Evolutionary conservation across 2,113 vertebrate genomes (phyloP).

Genomic region (Hepsetus odoe): DNA sequence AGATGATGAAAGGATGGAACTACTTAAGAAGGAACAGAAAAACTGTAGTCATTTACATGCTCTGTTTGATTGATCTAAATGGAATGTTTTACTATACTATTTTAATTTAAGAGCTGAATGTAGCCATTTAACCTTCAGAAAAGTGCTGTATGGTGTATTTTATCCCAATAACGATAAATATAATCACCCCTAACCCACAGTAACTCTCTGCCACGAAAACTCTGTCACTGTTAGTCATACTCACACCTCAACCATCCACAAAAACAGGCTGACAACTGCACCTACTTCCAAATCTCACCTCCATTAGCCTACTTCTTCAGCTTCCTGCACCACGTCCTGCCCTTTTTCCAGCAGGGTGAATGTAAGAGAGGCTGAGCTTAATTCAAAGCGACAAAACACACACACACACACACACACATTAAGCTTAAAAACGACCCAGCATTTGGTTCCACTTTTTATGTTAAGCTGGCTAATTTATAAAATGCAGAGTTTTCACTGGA

Average conservation of each 20-base stretch:
- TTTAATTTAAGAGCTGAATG: no score
- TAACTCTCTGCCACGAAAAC: slow-evolving; percentile 4
- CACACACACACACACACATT: neutral
- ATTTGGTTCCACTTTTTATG: neutral
- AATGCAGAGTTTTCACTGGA: neutral
- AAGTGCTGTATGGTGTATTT: neutral
- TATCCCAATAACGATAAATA: neutral
- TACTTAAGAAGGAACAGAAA: no score
- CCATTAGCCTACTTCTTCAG: slow-evolving; percentile 5
- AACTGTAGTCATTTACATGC: no score
- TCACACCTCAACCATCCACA: neutral
- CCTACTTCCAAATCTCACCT: neutral
- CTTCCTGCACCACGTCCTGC: neutral
- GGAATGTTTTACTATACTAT: no score
- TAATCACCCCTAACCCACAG: neutral
- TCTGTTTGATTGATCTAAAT: no score
- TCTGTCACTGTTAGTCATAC: neutral
- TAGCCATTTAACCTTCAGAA: neutral
- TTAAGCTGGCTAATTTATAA: neutral
- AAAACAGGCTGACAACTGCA: neutral
- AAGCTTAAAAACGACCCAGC: neutral
- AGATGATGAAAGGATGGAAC: no score
- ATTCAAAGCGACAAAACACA: neutral
- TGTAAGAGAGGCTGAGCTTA: neutral
- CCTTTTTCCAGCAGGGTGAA: neutral